Evolutionary conservation across 2,797 vertebrate species (phyloP).

Genomic region (Aythya fuligula): DNA sequence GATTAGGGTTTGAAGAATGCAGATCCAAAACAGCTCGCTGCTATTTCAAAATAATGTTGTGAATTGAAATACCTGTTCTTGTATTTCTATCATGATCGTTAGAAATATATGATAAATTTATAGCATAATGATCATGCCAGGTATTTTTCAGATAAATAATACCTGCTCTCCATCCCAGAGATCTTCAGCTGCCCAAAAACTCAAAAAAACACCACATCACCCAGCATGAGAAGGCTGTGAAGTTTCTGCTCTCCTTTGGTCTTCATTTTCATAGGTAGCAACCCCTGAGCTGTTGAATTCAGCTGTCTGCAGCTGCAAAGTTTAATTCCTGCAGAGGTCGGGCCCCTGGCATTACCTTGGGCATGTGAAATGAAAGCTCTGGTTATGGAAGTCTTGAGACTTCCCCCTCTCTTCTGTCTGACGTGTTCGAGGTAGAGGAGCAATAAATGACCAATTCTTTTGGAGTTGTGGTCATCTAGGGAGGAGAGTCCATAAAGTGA

Average conservation of each 20-base stretch:
- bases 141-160: not conserved
- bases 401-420: not conserved
- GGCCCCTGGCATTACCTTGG: not conserved
- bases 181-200: not conserved
- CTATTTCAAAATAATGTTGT: not conserved
- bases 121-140: not conserved
- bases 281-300: not conserved
- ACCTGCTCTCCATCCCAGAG: not conserved
- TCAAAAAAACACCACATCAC: not conserved
- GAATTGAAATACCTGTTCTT: not conserved
- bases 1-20: not conserved
- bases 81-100: not conserved
- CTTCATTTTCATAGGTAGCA: not conserved
- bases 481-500: not conserved
- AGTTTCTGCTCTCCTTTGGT: not conserved
- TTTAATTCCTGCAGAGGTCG: not conserved
- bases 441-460: not conserved
- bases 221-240: not conserved
- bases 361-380: not conserved
- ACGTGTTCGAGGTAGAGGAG: not conserved
- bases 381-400: not conserved
- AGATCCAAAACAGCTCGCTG: not conserved
- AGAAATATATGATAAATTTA: not conserved
- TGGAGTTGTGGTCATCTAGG: not conserved
- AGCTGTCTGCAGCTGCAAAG: not conserved